Conservation (phyloP, 2,888 invertebrate genomes). For the Tetragonisca angustula region DNA sequence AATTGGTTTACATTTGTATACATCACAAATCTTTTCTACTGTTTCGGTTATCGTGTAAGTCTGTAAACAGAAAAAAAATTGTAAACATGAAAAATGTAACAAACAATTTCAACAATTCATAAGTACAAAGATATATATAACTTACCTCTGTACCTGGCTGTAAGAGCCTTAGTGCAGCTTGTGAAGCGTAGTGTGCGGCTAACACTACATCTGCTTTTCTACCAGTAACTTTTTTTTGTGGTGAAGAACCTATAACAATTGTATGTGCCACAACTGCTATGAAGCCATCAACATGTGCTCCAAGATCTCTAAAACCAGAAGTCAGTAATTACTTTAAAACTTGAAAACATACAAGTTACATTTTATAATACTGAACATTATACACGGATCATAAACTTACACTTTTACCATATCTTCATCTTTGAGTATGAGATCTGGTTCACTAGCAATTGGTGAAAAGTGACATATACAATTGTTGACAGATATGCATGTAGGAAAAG, state of each 20-base stretch:
- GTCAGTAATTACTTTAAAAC: neutral
- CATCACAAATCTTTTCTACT: slow-evolving; percentile 96
- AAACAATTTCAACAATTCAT: neutral
- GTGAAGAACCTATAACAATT: slow-evolving; percentile 92
- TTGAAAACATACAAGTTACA: slow-evolving; percentile 5
- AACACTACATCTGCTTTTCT: slow-evolving; percentile 97
- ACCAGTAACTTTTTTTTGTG: slow-evolving; percentile 91
- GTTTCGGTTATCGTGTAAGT: slow-evolving; percentile 96
- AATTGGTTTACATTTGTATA: slow-evolving; percentile 98
- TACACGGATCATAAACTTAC: slow-evolving; percentile 87
- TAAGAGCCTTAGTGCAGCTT: slow-evolving; percentile 96
- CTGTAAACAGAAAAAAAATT: slow-evolving; percentile 83
- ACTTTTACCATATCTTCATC: slow-evolving; percentile 98
- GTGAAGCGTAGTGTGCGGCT: slow-evolving; percentile 97
- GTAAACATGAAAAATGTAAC: neutral
- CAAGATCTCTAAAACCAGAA: slow-evolving; percentile 91
- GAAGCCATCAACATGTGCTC: slow-evolving; percentile 99
- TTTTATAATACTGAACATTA: neutral
- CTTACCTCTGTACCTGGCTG: slow-evolving; percentile 95
- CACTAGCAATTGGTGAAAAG: slow-evolving; percentile 97
- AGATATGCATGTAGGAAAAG: slow-evolving; percentile 99
- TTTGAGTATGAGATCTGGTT: slow-evolving; percentile 93
- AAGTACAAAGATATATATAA: neutral
- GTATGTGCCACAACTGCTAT: slow-evolving; percentile 99
- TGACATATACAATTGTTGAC: slow-evolving; percentile 99